Percentiles rank a stretch among this genome's conserved stretches.
Conservation (phyloP, 1,140 invertebrate species). For the Agrypnia vestita region DNA sequence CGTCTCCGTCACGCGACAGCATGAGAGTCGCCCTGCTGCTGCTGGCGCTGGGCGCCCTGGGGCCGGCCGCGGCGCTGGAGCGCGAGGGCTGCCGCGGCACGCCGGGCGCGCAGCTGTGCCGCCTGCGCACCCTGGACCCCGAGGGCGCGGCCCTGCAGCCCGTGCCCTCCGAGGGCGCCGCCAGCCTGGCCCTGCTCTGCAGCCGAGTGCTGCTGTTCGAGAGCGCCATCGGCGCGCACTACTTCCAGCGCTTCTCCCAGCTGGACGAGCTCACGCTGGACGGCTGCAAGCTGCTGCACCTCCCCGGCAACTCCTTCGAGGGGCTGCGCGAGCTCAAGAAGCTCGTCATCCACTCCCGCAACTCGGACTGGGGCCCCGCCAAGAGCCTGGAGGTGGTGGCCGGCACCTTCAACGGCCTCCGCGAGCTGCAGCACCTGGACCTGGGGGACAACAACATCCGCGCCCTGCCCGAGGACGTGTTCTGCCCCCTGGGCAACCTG, state of each 20-base stretch:
- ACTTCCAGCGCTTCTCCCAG: conserved; percentile 82
- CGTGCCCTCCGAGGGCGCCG: conserved; percentile 77
- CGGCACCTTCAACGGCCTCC: conserved; percentile 81
- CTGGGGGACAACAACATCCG: conserved; percentile 88
- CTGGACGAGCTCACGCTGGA: conserved; percentile 83
- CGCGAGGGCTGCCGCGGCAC: conserved; percentile 48
- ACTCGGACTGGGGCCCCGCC: conserved; percentile 83
- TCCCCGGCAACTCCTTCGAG: conserved; percentile 85
- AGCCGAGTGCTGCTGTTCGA: conserved; percentile 86
- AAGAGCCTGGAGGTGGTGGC: conserved; percentile 81
- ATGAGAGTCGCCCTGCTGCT: background rate
- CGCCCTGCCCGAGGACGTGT: conserved; percentile 81
- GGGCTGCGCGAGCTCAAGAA: conserved; percentile 84
- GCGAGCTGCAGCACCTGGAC: conserved; percentile 85
- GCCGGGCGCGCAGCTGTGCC: conserved; percentile 78
- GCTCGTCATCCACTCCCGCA: conserved; percentile 82
- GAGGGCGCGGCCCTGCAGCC: conserved; percentile 77
- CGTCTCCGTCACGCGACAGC: conserved; percentile 9
- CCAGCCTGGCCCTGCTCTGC: conserved; percentile 81
- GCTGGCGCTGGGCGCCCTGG: conserved; percentile 62
- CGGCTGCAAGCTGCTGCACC: conserved; percentile 84
- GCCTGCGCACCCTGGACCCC: conserved; percentile 80
- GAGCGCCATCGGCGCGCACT: conserved; percentile 81
- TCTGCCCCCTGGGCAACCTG: conserved; percentile 85
- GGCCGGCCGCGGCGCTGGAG: conserved; percentile 64